Evolutionary conservation across 2,113 vertebrate species (phyloP).

Genomic region (Hylia prasina): DNA sequence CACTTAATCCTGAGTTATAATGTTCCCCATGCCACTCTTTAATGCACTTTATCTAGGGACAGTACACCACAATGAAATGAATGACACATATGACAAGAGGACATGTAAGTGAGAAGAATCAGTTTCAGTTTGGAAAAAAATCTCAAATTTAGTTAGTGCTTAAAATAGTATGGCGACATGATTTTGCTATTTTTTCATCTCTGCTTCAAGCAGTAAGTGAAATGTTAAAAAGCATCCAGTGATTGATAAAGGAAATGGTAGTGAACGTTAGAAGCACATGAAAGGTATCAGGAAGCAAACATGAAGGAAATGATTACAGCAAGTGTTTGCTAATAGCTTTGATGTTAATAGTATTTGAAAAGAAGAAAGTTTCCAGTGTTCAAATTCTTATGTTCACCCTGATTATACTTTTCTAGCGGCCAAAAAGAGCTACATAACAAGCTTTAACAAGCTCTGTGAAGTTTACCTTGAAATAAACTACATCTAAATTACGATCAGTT

Average conservation of each 20-base stretch:
- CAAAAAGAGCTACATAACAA: not conserved
- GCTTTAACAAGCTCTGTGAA: slow-evolving; percentile 12
- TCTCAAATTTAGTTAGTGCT: not conserved
- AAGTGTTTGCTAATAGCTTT: not conserved
- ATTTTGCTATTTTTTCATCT: not conserved
- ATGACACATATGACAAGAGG: not conserved
- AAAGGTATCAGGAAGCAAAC: slow-evolving; percentile 9
- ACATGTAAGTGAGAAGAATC: not conserved
- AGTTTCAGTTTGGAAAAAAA: not conserved
- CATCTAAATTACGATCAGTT: not conserved
- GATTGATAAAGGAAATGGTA: not conserved
- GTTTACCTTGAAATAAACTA: slow-evolving; percentile 1
- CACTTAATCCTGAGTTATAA: not conserved
- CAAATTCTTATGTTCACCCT: not conserved
- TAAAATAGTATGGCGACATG: not conserved
- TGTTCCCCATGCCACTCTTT: not conserved
- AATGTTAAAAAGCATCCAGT: not conserved
- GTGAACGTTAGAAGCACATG: not conserved
- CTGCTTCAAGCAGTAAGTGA: not conserved
- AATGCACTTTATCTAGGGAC: not conserved
- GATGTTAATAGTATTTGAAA: not conserved
- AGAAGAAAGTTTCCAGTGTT: not conserved
- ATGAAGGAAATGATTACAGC: not conserved
- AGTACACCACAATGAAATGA: not conserved
- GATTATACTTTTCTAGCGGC: not conserved